These are phyloP conservation scores for Dicaeum eximium DNA, from an alignment of 2,113 vertebrate genomes.

Conservation along the genomic window DNA sequence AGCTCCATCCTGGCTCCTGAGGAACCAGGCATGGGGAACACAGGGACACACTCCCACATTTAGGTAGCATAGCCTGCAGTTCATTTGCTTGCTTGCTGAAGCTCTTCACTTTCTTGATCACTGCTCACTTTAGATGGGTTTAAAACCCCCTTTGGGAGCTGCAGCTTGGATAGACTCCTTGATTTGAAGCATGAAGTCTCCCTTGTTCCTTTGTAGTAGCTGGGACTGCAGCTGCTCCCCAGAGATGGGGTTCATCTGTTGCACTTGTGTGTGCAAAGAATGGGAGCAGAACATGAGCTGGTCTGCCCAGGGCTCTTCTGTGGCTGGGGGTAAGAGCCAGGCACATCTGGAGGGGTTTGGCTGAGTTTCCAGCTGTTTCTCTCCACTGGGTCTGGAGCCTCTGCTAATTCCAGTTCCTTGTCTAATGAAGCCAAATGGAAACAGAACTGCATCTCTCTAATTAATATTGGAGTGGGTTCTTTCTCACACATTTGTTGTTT, in stretches of 20 bases:
- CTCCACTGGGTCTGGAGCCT: neutral
- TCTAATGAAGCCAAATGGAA: neutral
- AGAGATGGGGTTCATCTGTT: neutral
- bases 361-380: neutral
- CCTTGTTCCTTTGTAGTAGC: neutral
- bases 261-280: neutral
- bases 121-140: neutral
- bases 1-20: neutral
- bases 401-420: neutral
- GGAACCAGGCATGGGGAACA: neutral
- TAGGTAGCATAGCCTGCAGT: neutral
- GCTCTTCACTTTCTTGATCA: neutral
- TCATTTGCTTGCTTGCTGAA: neutral
- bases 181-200: neutral
- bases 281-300: neutral
- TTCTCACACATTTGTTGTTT: neutral
- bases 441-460: neutral
- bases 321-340: neutral
- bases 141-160: neutral
- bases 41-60: neutral
- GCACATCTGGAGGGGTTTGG: neutral
- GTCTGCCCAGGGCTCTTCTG: neutral
- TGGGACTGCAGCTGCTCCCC: neutral
- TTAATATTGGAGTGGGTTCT: constrained; percentile 9
- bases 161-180: neutral